A percentile compares a stretch with the other conserved stretches of the same genome.
These are phyloP conservation scores for Rana temporaria DNA, from an alignment of 2,113 vertebrate genomes.

Conservation along the genomic window DNA sequence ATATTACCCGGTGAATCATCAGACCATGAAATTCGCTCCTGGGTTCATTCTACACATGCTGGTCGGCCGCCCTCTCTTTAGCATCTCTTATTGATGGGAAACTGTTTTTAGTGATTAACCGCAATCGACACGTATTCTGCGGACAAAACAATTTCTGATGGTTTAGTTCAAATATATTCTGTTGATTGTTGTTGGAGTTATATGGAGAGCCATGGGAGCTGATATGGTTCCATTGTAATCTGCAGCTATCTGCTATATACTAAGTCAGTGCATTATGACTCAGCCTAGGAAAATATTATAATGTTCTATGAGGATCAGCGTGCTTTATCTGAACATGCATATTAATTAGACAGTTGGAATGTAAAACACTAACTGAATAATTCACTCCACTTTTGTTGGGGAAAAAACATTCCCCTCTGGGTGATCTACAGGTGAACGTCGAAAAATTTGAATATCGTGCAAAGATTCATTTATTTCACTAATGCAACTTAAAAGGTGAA, in stretches of 20 bases:
- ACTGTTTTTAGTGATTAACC: conserved; percentile 37
- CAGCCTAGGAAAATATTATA: background rate
- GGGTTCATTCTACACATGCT: background rate
- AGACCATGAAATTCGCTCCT: conserved; percentile 40
- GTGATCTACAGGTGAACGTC: too few species aligned
- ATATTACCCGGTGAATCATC: conserved; percentile 36
- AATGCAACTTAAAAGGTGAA: too few species aligned
- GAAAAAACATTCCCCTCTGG: too few species aligned
- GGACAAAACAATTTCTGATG: conserved; percentile 25
- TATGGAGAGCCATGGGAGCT: background rate
- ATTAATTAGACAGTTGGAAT: too few species aligned
- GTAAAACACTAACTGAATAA: too few species aligned
- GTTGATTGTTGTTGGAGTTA: conserved; percentile 38
- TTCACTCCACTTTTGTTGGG: too few species aligned
- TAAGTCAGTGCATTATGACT: conserved; percentile 17
- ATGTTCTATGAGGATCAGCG: too few species aligned
- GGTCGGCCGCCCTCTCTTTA: conserved; percentile 11
- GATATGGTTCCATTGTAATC: conserved; percentile 21
- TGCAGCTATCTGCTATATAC: background rate
- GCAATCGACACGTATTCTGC: conserved; percentile 11
- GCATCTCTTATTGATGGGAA: conserved; percentile 21
- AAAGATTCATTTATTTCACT: too few species aligned
- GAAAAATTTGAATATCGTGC: too few species aligned
- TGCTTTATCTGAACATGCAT: too few species aligned
- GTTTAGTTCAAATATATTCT: conserved; percentile 24